phyloP scores from a whole-genome alignment of 2,888 invertebrate species.

The Eristalis tenax region DNA sequence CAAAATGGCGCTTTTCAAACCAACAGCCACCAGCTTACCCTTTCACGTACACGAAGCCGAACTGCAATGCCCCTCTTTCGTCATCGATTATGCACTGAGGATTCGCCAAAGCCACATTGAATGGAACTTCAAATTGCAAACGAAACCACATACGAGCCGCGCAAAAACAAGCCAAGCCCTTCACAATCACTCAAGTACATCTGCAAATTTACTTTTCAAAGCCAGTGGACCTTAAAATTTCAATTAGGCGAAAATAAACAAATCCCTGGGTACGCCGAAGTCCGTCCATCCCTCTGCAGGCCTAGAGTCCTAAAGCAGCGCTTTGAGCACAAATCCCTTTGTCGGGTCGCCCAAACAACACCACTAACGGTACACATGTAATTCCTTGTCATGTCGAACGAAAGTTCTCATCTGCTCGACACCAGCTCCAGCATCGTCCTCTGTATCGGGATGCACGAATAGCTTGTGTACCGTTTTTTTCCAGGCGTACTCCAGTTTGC shows the following conservation, averaged over 20 bases:
- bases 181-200: constrained; percentile 55
- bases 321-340: constrained; percentile 30
- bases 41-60: not conserved
- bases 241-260: constrained; percentile 69
- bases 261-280: constrained; percentile 37
- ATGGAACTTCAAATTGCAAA: constrained; percentile 35
- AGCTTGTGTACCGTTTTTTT: not conserved
- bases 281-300: not conserved
- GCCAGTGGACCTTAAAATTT: constrained; percentile 63
- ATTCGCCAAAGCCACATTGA: not conserved
- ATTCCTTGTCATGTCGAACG: constrained; percentile 43
- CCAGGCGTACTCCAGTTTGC: not conserved
- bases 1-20: too few relatives aligned
- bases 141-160: constrained; percentile 22
- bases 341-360: constrained; percentile 45
- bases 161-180: constrained; percentile 35
- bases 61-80: not conserved
- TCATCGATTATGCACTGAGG: not conserved
- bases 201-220: constrained; percentile 55
- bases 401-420: constrained; percentile 43
- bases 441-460: not conserved
- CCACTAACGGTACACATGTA: constrained; percentile 36
- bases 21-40: not conserved
- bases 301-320: constrained; percentile 18
- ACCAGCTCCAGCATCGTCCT: not conserved